These are phyloP conservation scores for Galemys pyrenaicus DNA, from an alignment of 2,113 vertebrate genomes.

Conservation along the genomic window DNA sequence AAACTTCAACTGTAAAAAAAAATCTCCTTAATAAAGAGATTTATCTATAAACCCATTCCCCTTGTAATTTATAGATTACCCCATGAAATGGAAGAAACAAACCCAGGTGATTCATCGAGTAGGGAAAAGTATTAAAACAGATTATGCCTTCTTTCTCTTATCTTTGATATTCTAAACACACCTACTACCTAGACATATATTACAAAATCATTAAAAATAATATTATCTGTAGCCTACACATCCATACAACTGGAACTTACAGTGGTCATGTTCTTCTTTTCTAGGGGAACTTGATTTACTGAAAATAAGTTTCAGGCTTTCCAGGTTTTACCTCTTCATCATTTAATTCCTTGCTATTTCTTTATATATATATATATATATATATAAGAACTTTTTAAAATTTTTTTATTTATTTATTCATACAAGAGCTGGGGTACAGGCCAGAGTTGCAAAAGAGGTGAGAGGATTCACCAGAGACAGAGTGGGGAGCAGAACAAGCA, in stretches of 20 bases:
- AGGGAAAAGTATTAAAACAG: not conserved
- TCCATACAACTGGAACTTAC: not conserved
- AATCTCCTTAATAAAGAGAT: slow-evolving; percentile 9
- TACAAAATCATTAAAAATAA: not conserved
- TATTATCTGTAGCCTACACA: not conserved
- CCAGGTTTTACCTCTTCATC: not conserved
- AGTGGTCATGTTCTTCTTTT: not conserved
- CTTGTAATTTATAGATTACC: not conserved
- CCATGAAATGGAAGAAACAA: not conserved
- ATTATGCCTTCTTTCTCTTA: not conserved
- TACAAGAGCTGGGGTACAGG: no score
- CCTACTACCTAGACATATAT: not conserved
- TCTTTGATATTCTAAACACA: not conserved
- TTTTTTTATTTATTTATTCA: no score
- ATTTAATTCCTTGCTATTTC: not conserved
- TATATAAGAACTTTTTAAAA: no score
- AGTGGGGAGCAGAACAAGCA: no score
- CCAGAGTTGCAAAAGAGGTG: no score
- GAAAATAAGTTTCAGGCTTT: not conserved
- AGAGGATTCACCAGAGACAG: no score
- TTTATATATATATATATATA: no score
- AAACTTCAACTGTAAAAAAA: not conserved
- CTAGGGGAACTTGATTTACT: not conserved
- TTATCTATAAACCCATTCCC: not conserved
- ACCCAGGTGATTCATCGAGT: not conserved